Base-by-base conservation (phyloP, 2,797 vertebrate genomes). In the Mergus octosetaceus region DNA sequence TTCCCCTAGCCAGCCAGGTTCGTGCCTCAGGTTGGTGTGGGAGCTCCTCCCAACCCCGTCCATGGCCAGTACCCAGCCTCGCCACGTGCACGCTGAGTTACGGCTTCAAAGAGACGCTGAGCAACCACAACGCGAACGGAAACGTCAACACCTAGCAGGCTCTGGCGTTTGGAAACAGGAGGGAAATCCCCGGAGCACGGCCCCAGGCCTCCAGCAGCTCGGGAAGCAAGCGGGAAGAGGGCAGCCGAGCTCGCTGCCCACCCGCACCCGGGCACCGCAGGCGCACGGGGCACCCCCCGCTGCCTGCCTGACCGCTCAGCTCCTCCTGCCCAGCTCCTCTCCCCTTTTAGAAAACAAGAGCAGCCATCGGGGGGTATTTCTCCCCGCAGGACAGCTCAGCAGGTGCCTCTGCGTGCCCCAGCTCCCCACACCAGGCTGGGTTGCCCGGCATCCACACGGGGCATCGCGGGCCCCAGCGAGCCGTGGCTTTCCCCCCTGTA, bases 91-190 rank as follows among this genome's bases (percentile, higher is more conserved):
- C 3, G 0, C 62, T 3, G 22, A 19, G 75, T 64, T 85, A 60
- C 36, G 0, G 0, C 74, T 64, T 69, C 2, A 2, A 6, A 7
- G 14, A 36, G 61, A 9, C 3, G 0, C 51, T 3, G 32, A 68
- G 47, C 39, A 45, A 14, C 60, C 43, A 1, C 3, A 36, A 53
- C 0, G 2, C 6, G 10, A 38, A 34, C 11, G 51, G 79, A 54
- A 61, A 13, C 3, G n/a, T 6, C 12, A 58, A 3, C 22, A 8
- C 32, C 62, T 38, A 61, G 62, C 69, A 62, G 87, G 75, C n/a
- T 72, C 30, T 79, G 83, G 77, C 25, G 1, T 39, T 76, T 43
- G 47, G 64, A 79, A 91, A 45, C 10, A 57, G 82, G 76, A 2
- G 43, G 75, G 84, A 41, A 85, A 28, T 58, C 72, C 57, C 45